phyloP scores from a whole-genome alignment of 2,113 vertebrate genomes.

The Neomonachus schauinslandi region DNA sequence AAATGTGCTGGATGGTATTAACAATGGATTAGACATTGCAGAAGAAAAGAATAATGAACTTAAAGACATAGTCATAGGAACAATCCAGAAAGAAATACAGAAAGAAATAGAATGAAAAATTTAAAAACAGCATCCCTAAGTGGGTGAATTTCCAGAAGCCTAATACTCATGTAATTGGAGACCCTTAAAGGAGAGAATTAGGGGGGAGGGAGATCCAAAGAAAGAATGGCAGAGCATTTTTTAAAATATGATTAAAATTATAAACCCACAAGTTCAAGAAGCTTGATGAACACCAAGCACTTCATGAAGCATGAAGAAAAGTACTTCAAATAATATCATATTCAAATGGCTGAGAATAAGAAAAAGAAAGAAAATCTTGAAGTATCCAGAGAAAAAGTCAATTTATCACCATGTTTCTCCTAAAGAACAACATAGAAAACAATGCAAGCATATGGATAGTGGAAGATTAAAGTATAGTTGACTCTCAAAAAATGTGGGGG shows the following conservation, averaged over 20 bases:
- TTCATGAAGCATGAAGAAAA: neutral
- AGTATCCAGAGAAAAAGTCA: neutral
- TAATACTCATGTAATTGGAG: neutral
- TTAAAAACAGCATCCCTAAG: neutral
- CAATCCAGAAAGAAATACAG: neutral
- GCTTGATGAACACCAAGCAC: neutral
- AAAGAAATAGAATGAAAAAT: neutral
- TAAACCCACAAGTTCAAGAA: neutral
- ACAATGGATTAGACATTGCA: neutral
- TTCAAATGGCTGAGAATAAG: neutral
- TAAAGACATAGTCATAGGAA: neutral
- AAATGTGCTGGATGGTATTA: neutral
- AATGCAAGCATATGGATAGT: neutral
- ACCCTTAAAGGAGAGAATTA: neutral
- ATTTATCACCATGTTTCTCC: neutral
- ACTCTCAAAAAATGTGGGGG: neutral
- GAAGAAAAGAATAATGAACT: neutral
- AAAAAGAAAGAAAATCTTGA: neutral
- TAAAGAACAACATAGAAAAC: neutral
- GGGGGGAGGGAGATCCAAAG: neutral
- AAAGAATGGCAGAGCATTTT: neutral
- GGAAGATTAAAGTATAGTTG: neutral
- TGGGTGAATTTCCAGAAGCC: neutral
- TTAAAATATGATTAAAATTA: neutral
- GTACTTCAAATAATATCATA: neutral